These are phyloP conservation scores for Sycophila sp. DNA, from an alignment of 1,140 invertebrate species.

Conservation along the genomic window DNA sequence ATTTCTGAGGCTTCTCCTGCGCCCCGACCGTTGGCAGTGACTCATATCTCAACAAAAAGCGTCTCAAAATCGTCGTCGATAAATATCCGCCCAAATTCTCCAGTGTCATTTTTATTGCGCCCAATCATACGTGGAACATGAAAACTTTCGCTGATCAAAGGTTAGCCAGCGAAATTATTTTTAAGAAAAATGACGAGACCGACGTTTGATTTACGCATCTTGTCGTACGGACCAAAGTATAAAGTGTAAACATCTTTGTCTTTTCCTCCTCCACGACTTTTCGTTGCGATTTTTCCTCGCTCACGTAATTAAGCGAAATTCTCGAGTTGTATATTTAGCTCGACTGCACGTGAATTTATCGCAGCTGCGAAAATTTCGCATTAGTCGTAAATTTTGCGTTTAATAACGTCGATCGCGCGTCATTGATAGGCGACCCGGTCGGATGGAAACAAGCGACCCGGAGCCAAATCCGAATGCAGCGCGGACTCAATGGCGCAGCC, in stretches of 20 bases:
- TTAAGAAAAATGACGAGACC: constrained; percentile 37
- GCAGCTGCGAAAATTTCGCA: too few species aligned
- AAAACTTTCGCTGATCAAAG: background rate
- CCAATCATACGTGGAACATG: constrained; percentile 19
- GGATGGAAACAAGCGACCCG: background rate
- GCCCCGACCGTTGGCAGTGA: background rate
- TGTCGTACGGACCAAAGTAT: background rate
- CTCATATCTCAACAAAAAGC: constrained; percentile 12
- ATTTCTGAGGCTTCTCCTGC: constrained; percentile 32
- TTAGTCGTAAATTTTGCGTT: too few species aligned
- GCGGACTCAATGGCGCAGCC: background rate
- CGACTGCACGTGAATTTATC: too few species aligned
- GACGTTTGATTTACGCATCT: background rate
- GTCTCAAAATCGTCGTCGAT: constrained; percentile 21
- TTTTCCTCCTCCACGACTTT: too few species aligned
- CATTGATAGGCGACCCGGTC: too few species aligned
- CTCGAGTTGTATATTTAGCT: too few species aligned
- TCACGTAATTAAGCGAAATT: too few species aligned
- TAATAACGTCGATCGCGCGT: too few species aligned
- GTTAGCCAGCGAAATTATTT: too few species aligned
- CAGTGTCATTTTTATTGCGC: constrained; percentile 24
- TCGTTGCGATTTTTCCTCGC: too few species aligned
- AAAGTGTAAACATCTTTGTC: constrained; percentile 10
- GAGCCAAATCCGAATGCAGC: constrained; percentile 3
- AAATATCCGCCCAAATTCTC: constrained; percentile 26